Conservation (phyloP, 2,113 vertebrate genomes). For the Charina bottae region DNA sequence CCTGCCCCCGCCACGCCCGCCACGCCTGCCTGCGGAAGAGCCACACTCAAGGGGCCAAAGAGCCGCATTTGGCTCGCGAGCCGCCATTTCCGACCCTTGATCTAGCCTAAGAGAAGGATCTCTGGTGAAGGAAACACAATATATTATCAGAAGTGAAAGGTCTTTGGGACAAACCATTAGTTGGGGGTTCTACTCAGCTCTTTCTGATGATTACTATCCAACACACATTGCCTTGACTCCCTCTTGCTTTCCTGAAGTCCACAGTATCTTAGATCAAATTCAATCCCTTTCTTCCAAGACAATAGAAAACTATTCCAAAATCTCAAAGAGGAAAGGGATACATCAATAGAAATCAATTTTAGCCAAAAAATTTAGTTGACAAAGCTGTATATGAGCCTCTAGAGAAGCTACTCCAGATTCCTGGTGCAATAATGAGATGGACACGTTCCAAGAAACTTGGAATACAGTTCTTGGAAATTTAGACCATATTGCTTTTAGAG, state of each 20-base stretch:
- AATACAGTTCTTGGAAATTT: neutral
- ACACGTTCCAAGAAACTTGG: neutral
- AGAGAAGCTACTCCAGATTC: neutral
- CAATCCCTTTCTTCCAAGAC: neutral
- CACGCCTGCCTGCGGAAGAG: no score
- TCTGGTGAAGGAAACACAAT: no score
- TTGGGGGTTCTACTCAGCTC: neutral
- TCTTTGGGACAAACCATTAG: no score
- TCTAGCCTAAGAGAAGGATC: no score
- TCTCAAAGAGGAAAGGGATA: neutral
- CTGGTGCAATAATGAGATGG: neutral
- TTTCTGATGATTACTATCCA: neutral
- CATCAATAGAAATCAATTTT: neutral
- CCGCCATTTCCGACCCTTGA: no score
- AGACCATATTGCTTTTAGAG: neutral
- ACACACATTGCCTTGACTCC: neutral
- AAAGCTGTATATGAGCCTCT: neutral
- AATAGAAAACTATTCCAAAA: neutral
- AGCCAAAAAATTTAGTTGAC: neutral
- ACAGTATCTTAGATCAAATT: neutral
- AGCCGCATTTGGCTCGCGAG: no score
- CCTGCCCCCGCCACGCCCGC: no score
- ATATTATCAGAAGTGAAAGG: no score
- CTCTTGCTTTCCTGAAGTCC: neutral
- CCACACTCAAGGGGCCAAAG: no score